A percentile compares a stretch with the other conserved stretches of the same genome.
These are phyloP conservation scores for Brachionus angularis DNA, from an alignment of 1,140 invertebrate species.

Conservation along the genomic window DNA sequence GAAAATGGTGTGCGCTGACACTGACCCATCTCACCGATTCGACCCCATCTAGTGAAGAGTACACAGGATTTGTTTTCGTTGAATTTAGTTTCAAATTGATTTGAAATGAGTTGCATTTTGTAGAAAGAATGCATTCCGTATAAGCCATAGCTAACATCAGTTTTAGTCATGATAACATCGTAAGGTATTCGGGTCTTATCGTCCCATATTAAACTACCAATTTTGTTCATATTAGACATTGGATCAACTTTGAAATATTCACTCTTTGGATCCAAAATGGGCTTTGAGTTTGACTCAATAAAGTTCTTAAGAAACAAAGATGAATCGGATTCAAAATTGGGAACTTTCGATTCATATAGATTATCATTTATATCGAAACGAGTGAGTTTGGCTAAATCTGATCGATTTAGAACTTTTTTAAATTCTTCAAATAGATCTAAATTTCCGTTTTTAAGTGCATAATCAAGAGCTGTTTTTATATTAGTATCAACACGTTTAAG, in stretches of 20 bases:
- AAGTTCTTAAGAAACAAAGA: constrained; percentile 23
- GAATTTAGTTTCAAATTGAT: constrained; percentile 45
- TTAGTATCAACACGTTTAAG: constrained; percentile 50
- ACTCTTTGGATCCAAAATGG: not conserved
- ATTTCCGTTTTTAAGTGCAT: constrained; percentile 50
- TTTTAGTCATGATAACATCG: constrained; percentile 59
- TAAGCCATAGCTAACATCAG: constrained; percentile 57
- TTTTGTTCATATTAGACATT: constrained; percentile 12
- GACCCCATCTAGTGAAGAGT: constrained; percentile 62
- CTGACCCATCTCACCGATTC: constrained; percentile 60
- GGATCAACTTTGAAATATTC: constrained; percentile 28
- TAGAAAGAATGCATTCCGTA: constrained; percentile 63
- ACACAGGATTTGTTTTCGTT: constrained; percentile 59
- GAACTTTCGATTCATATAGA: not conserved
- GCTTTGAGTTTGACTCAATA: constrained; percentile 3
- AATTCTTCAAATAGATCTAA: constrained; percentile 46
- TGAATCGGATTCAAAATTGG: constrained; percentile 15
- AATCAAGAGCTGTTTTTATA: constrained; percentile 53
- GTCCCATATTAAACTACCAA: constrained; percentile 45
- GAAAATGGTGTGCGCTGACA: constrained; percentile 61
- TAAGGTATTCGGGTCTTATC: constrained; percentile 50
- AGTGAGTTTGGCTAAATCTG: constrained; percentile 48
- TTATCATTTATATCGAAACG: constrained; percentile 12
- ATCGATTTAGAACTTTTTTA: constrained; percentile 48
- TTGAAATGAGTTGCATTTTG: constrained; percentile 60